Conservation (phyloP, 2,888 invertebrate species). For the Crocallis elinguaria region DNA sequence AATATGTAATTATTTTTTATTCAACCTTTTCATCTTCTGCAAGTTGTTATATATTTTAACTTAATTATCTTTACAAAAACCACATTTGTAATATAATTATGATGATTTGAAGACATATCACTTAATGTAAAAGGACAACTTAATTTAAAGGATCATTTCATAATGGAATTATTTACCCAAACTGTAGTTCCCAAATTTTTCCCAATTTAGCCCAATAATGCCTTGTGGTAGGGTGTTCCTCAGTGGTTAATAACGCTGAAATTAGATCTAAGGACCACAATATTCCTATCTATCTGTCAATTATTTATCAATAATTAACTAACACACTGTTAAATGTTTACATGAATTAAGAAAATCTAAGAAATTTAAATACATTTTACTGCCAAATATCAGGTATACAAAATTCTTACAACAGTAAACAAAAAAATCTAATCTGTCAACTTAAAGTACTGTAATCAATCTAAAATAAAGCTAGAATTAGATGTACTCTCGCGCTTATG, state of each 20-base stretch:
- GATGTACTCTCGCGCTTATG: slow-evolving; percentile 41
- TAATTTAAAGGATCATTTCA: slow-evolving; percentile 48
- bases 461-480: slow-evolving; percentile 43
- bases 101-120: slow-evolving; percentile 18
- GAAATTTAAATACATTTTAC: slow-evolving; percentile 26
- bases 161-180: slow-evolving; percentile 65
- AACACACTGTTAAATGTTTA: slow-evolving; percentile 18
- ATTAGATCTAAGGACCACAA: slow-evolving; percentile 64
- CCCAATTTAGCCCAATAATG: slow-evolving; percentile 75
- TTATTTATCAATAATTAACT: slow-evolving; percentile 18
- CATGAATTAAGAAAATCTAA: slow-evolving; percentile 23
- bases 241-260: slow-evolving; percentile 70
- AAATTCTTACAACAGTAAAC: slow-evolving; percentile 25
- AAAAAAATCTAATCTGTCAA: slow-evolving; percentile 39
- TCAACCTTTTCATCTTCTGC: too few species aligned
- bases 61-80: too few species aligned
- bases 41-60: too few species aligned
- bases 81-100: too few species aligned
- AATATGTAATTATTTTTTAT: too few species aligned
- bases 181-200: slow-evolving; percentile 66
- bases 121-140: slow-evolving; percentile 16
- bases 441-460: slow-evolving; percentile 43
- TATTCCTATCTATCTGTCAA: slow-evolving; percentile 20
- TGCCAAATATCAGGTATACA: slow-evolving; percentile 31
- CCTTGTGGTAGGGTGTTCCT: slow-evolving; percentile 63